phyloP scores from a whole-genome alignment of 1,140 invertebrate genomes.

The Drosophila lini region DNA sequence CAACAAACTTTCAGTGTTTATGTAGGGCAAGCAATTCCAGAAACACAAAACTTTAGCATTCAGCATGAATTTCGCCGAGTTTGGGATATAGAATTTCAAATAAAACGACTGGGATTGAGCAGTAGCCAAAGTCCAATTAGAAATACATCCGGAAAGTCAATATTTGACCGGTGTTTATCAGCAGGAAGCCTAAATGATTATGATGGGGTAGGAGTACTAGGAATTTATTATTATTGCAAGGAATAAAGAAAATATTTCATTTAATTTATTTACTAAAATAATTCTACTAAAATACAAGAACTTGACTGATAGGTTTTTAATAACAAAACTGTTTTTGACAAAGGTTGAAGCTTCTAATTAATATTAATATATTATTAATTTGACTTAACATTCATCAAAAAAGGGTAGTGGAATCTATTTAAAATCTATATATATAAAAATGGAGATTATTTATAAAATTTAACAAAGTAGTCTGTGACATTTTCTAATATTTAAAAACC shows the following conservation, averaged over 20 bases:
- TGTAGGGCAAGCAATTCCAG: constrained; percentile 32
- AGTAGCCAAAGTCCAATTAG: constrained; percentile 7
- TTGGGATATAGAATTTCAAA: constrained; percentile 15
- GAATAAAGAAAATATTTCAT: no score
- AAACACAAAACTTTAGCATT: constrained; percentile 24
- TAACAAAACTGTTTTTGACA: background rate
- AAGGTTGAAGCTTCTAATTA: background rate
- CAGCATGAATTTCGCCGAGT: constrained; percentile 19
- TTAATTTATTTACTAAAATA: background rate
- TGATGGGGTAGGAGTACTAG: no score
- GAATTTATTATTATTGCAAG: background rate
- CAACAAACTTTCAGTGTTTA: constrained; percentile 39
- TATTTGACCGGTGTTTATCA: background rate
- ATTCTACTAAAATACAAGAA: no score
- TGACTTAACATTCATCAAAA: no score
- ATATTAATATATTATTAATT: background rate
- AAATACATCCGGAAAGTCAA: constrained; percentile 14
- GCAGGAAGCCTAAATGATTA: background rate
- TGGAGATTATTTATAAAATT: background rate
- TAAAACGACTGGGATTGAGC: constrained; percentile 15
- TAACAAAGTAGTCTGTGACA: background rate
- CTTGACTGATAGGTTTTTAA: background rate
- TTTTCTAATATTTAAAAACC: background rate
- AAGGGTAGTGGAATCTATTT: background rate
- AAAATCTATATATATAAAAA: no score